phyloP scores from a whole-genome alignment of 2,888 invertebrate species.

The Cinara cedri region DNA sequence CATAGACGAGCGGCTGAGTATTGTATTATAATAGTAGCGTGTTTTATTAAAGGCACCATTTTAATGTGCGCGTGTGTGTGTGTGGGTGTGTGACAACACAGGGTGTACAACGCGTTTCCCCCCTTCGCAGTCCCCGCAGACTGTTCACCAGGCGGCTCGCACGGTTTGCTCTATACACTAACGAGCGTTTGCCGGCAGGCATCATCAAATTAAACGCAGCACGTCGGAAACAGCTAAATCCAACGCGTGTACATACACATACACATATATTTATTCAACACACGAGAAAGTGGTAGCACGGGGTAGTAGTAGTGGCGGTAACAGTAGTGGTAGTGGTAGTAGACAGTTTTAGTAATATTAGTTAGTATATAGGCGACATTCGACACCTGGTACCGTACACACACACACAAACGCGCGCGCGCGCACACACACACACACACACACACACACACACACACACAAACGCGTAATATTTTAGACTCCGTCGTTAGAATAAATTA shows the following conservation, averaged over 20 bases:
- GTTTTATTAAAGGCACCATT: neutral
- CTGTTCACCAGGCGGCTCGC: neutral
- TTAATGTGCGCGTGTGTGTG: neutral
- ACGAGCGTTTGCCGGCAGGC: constrained; percentile 46
- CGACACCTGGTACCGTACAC: constrained; percentile 35
- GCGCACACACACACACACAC: too few species aligned
- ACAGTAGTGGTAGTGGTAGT: neutral
- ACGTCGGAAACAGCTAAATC: constrained; percentile 29
- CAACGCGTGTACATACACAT: neutral
- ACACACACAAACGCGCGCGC: too few species aligned
- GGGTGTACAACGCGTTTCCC: neutral
- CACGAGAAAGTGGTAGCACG: neutral
- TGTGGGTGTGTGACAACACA: neutral
- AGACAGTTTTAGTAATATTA: neutral
- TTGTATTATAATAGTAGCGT: too few species aligned
- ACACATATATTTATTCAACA: too few species aligned
- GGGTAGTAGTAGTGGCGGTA: too few species aligned
- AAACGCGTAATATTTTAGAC: constrained; percentile 24
- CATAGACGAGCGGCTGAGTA: too few species aligned
- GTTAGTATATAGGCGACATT: constrained; percentile 11
- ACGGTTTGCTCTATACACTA: neutral
- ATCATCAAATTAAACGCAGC: constrained; percentile 37
- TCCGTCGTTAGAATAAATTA: constrained; percentile 31
- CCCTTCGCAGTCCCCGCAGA: neutral
- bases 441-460: neutral